phyloP scores from a whole-genome alignment of 2,113 vertebrate species.

The Conger conger region DNA sequence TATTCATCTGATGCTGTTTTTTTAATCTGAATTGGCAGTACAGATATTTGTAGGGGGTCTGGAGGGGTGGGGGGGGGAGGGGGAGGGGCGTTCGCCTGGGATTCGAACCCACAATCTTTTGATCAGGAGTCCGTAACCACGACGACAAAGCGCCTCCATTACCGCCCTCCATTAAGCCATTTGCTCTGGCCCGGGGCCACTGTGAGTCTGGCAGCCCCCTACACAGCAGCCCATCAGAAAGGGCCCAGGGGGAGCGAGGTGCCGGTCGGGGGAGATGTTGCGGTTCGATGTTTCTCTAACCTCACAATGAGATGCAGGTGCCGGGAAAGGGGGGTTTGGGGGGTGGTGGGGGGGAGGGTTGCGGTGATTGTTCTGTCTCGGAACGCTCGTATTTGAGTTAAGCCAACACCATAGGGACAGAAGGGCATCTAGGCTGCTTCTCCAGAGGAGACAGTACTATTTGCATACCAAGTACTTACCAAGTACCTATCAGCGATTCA shows the following conservation, averaged over 20 bases:
- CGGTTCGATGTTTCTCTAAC: background rate
- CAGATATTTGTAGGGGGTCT: too few relatives aligned
- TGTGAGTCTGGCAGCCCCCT: too few relatives aligned
- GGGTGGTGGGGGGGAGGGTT: background rate
- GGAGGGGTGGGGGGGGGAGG: too few relatives aligned
- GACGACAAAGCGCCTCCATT: background rate
- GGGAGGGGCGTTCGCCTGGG: too few relatives aligned
- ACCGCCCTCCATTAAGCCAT: background rate
- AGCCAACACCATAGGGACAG: background rate
- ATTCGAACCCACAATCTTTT: too few relatives aligned
- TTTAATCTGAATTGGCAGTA: too few relatives aligned
- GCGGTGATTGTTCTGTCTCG: background rate
- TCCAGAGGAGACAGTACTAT: background rate
- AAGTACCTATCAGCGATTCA: background rate
- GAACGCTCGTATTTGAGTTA: background rate
- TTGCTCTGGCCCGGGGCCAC: background rate
- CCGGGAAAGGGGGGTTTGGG: too few relatives aligned
- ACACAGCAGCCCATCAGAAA: background rate
- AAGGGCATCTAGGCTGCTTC: background rate
- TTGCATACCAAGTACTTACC: background rate
- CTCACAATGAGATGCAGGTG: too few relatives aligned
- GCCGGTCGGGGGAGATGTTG: background rate
- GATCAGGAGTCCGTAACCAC: too few relatives aligned
- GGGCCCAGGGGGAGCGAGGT: background rate
- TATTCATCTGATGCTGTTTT: too few relatives aligned